Evolutionary conservation across 1,140 invertebrate genomes (phyloP).

Genomic region (Diprion similis): DNA sequence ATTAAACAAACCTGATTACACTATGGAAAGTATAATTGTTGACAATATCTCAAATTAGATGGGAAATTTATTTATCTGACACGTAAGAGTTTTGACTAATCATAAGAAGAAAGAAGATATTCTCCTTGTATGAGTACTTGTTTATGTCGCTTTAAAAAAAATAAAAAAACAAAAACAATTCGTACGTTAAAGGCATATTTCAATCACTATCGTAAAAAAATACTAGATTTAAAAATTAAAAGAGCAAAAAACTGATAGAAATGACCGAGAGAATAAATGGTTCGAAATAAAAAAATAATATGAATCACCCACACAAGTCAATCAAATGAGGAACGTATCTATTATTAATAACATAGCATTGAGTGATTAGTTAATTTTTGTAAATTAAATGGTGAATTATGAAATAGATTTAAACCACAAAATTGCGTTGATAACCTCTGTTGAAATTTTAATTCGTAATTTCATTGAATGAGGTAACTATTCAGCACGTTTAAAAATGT

Average conservation of each 20-base stretch:
- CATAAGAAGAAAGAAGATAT: not conserved
- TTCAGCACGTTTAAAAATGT: too few species aligned
- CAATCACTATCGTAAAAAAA: too few species aligned
- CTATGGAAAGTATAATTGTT: not conserved
- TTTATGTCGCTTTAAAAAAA: too few species aligned
- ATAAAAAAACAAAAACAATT: too few species aligned
- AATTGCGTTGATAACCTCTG: conserved; percentile 1
- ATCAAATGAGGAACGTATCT: not conserved
- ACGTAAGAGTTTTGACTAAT: conserved; percentile 58
- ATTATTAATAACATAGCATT: not conserved
- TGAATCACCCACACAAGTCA: not conserved
- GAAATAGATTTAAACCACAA: conserved; percentile 19
- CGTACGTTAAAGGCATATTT: too few species aligned
- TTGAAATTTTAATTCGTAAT: too few species aligned
- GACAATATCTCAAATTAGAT: not conserved
- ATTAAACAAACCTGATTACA: not conserved
- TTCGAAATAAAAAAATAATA: too few species aligned
- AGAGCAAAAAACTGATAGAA: too few species aligned
- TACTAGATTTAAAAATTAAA: too few species aligned
- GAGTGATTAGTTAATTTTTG: conserved; percentile 13
- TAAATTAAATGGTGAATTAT: conserved; percentile 13
- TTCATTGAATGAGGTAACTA: too few species aligned
- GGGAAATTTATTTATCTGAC: conserved; percentile 49
- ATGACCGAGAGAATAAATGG: too few species aligned
- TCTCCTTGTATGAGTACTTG: too few species aligned